These are phyloP conservation scores for Drosophila dives DNA, from an alignment of 2,888 invertebrate genomes.

Conservation along the genomic window DNA sequence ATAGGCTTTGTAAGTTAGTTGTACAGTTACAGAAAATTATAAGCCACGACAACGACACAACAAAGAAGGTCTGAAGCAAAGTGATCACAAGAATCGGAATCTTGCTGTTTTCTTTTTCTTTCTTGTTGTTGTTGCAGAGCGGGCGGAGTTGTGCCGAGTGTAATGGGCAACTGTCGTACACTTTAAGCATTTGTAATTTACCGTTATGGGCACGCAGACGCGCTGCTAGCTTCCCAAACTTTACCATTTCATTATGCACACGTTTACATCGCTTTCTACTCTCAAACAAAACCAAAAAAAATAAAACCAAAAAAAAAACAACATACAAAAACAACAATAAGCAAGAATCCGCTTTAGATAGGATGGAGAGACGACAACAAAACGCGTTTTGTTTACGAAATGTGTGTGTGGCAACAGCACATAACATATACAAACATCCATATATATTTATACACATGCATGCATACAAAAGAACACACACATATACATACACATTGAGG, in stretches of 20 bases:
- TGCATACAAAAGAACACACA: constrained; percentile 9
- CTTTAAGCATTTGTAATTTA: constrained; percentile 53
- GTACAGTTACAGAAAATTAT: constrained; percentile 70
- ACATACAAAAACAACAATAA: constrained; percentile 8
- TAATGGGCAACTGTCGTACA: constrained; percentile 21
- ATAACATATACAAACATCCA: constrained; percentile 55
- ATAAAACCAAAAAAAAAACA: constrained; percentile 1
- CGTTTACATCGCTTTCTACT: constrained; percentile 59
- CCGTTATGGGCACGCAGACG: constrained; percentile 66
- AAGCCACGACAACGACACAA: constrained; percentile 48
- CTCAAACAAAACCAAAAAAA: constrained; percentile 8
- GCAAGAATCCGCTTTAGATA: constrained; percentile 36
- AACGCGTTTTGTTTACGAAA: constrained; percentile 79
- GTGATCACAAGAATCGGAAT: constrained; percentile 27
- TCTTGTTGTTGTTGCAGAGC: constrained; percentile 1
- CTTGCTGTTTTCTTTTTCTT: no score
- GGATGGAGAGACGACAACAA: constrained; percentile 59
- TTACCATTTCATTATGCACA: constrained; percentile 45
- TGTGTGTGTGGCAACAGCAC: constrained; percentile 58
- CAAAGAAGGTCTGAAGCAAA: constrained; percentile 48
- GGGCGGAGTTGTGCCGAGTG: constrained; percentile 30
- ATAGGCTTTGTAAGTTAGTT: constrained; percentile 49
- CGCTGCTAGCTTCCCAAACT: constrained; percentile 23
- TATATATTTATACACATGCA: constrained; percentile 56
- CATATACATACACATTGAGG: constrained; percentile 19